phyloP scores from a whole-genome alignment of 2,888 invertebrate genomes.

The Allolobophora icterica region DNA sequence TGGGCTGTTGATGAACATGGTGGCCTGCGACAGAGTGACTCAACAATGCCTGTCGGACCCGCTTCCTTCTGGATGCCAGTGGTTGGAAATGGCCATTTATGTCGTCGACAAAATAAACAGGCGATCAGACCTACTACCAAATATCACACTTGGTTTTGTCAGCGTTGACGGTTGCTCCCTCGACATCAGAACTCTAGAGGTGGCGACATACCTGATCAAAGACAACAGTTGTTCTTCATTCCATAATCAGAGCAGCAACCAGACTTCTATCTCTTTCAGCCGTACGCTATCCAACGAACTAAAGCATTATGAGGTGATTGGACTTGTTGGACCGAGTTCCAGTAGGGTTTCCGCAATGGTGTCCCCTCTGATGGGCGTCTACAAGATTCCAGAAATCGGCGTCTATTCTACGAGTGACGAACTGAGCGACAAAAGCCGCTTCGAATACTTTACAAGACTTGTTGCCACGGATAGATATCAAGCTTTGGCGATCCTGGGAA shows the following conservation, averaged over 20 bases:
- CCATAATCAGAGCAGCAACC: background rate
- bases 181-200: background rate
- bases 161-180: background rate
- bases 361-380: slow-evolving; percentile 58
- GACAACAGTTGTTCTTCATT: background rate
- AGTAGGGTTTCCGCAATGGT: slow-evolving; percentile 39
- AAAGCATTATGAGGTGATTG: slow-evolving; percentile 34
- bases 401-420: slow-evolving; percentile 54
- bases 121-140: background rate
- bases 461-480: slow-evolving; percentile 55
- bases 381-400: slow-evolving; percentile 69
- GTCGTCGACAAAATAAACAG: background rate
- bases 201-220: background rate
- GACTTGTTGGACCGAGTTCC: slow-evolving; percentile 36
- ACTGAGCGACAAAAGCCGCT: slow-evolving; percentile 54
- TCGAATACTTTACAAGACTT: slow-evolving; percentile 54
- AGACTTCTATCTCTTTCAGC: background rate
- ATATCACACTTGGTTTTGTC: background rate
- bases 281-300: background rate
- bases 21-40: background rate
- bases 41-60: background rate
- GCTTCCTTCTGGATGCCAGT: background rate
- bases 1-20: background rate
- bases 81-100: background rate
- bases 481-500: slow-evolving; percentile 51